phyloP scores from a whole-genome alignment of 2,888 invertebrate genomes.

The Eumacrocentrus americanus region DNA sequence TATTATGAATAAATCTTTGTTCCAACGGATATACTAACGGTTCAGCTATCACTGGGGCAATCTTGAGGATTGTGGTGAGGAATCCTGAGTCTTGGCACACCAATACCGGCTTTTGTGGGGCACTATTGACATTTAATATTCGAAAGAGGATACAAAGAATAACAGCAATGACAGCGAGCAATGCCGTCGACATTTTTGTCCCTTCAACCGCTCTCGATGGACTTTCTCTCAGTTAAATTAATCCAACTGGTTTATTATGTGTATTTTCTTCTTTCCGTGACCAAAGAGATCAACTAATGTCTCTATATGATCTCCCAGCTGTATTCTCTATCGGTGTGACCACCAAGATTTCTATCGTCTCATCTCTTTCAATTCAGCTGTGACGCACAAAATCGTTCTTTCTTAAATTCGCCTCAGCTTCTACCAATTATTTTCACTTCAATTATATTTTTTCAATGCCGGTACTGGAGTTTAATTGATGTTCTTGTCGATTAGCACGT shows the following conservation, averaged over 20 bases:
- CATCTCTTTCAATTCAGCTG: too few species aligned
- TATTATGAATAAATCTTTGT: neutral
- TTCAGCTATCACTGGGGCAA: conserved; percentile 78
- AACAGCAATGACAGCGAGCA: conserved; percentile 80
- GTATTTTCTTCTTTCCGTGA: too few species aligned
- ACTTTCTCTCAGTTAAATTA: neutral
- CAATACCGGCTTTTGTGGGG: conserved; percentile 78
- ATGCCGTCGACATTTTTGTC: conserved; percentile 76
- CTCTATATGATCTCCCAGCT: neutral
- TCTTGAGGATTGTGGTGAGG: conserved; percentile 78
- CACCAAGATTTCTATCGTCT: too few species aligned
- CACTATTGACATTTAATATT: conserved; percentile 83
- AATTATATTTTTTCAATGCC: too few species aligned
- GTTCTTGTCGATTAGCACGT: neutral
- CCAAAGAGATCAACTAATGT: neutral
- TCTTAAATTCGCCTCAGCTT: neutral
- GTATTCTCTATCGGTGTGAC: too few species aligned
- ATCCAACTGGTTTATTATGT: too few species aligned
- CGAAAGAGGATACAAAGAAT: conserved; percentile 83
- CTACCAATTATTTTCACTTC: neutral
- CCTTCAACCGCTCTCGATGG: neutral
- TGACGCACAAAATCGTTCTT: neutral
- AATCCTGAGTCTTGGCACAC: conserved; percentile 79
- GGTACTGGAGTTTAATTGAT: neutral
- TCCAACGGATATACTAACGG: conserved; percentile 76